phyloP scores from a whole-genome alignment of 2,113 vertebrate genomes.

The Romanogobio albipinnatus region DNA sequence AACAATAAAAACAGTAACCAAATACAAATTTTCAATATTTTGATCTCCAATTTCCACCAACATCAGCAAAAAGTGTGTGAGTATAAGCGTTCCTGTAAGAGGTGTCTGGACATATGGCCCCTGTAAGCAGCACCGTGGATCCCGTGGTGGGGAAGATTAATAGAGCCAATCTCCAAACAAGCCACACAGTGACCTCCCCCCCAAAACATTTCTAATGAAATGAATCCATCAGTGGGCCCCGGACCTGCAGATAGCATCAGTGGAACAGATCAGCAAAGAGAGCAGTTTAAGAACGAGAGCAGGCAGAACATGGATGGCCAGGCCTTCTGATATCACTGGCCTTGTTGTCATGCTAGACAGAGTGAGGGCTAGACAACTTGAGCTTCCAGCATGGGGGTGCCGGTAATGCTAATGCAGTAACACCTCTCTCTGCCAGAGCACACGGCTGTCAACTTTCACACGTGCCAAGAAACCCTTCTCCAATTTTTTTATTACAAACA shows the following conservation, averaged over 20 bases:
- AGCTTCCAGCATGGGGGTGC: not conserved
- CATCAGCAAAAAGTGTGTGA: not conserved
- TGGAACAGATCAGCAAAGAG: constrained; percentile 8
- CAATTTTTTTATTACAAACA: not conserved
- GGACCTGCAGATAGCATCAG: constrained; percentile 72
- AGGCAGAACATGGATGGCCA: not conserved
- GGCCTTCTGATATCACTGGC: not conserved
- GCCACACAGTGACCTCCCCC: constrained; percentile 71
- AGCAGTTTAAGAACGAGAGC: not conserved
- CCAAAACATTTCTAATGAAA: constrained; percentile 78
- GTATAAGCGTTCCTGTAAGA: not conserved
- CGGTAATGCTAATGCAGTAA: constrained; percentile 20
- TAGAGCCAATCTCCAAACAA: constrained; percentile 69
- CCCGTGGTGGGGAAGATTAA: constrained; percentile 73
- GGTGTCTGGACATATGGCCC: constrained; percentile 5
- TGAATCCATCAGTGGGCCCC: constrained; percentile 77
- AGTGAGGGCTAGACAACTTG: constrained; percentile 2
- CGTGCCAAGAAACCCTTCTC: not conserved
- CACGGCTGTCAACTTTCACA: not conserved
- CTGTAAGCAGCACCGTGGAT: constrained; percentile 31
- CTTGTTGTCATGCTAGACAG: not conserved
- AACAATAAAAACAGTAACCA: not conserved
- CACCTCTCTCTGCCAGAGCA: constrained; percentile 20
- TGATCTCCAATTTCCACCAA: not conserved
- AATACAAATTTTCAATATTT: not conserved